These are phyloP conservation scores for Ammodytes marinus DNA, from an alignment of 2,113 vertebrate species.

Conservation along the genomic window DNA sequence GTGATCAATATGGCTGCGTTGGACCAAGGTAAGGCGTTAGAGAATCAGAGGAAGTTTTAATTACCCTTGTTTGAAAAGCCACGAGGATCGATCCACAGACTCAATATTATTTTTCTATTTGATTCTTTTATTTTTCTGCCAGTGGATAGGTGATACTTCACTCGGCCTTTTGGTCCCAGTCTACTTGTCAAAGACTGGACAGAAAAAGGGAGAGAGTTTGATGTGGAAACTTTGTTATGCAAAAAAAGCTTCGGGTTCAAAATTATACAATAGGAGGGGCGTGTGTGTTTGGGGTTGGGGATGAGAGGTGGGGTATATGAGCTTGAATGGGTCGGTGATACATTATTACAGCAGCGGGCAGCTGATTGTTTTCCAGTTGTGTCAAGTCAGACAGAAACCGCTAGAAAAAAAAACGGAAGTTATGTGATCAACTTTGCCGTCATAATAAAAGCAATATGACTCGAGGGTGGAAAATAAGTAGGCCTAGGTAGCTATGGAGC, in stretches of 20 bases:
- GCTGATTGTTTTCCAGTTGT: conserved; percentile 19
- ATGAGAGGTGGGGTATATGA: neutral
- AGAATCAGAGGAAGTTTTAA: conserved; percentile 9
- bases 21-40: conserved; percentile 61
- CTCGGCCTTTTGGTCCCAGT: neutral
- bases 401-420: conserved; percentile 21
- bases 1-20: conserved; percentile 64
- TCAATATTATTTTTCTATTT: neutral
- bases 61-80: neutral
- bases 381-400: conserved; percentile 54
- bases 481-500: neutral
- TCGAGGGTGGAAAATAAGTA: too few relatives aligned
- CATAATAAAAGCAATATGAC: conserved; percentile 41
- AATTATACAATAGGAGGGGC: neutral
- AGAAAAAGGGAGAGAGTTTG: neutral
- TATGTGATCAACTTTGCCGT: neutral
- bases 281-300: neutral
- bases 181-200: neutral
- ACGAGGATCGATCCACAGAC: neutral
- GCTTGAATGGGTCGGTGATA: conserved; percentile 53
- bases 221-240: neutral
- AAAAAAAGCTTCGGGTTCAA: neutral
- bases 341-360: conserved; percentile 16
- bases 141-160: neutral
- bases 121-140: neutral